Evolutionary conservation across 2,888 invertebrate genomes (phyloP), one percentile per base, ranked within the genome.

Genomic region (Embidobia sp.): DNA sequence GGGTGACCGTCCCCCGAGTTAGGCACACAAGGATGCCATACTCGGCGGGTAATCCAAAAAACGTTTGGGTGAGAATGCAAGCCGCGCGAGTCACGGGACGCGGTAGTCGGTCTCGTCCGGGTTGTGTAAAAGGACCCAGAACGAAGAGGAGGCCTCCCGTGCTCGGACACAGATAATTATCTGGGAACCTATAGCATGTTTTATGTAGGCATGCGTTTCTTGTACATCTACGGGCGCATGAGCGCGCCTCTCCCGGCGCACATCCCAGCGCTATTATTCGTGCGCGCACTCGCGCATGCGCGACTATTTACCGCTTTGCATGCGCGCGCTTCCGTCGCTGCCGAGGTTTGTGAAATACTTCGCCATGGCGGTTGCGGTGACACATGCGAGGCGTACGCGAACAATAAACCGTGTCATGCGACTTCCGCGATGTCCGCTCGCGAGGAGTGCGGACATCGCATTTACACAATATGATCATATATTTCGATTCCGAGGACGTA

Each of bases 131-230:
- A 66, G 59, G 72, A 70, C 70, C 40, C 59, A 53, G 55, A 55
- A 66, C 42, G 66, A 61, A 66, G 72, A 59, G 31, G 66, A 59
- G 61, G 64, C 59, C 70, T 72, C 66, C 72, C 59, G 66, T 53
- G 72, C 64, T 76, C 77, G 72, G 66, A 80, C 82, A 77, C 78
- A 84, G 85, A 86, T 85, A 86, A 86, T 85, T 86, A 86, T 85
- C 84, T 80, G 79, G 79, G 82, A 78, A 80, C 81, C 83, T 81
- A 84, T 82, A 82, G 84, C 81, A 82, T 82, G 84, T 80, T 82
- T 85, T 85, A 85, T 82, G 83, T 80, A 80, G 85, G 85, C 85
- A 85, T 84, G 85, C 83, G 81, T 84, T 85, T 85, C 85, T 84
- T 83, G 82, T 83, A 81, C 77, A 79, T 78, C 77, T 75, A 80